Evolutionary conservation across 2,113 vertebrate genomes (phyloP).

Genomic region (Sula dactylatra): DNA sequence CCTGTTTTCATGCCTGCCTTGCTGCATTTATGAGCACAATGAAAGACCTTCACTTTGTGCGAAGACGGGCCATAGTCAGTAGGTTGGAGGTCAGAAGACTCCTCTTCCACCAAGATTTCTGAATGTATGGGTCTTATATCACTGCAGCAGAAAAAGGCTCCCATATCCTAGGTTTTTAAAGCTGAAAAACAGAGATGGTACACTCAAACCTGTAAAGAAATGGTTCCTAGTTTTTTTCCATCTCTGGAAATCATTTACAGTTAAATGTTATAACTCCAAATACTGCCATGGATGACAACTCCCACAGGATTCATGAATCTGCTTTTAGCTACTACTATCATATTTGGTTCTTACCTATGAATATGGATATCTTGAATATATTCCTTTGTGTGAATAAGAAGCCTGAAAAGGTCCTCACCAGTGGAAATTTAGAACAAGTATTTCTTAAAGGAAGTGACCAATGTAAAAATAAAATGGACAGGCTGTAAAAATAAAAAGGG

Average conservation of each 20-base stretch:
- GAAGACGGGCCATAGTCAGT: not conserved
- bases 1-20: not conserved
- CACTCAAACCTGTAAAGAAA: not conserved
- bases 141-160: rapidly evolving
- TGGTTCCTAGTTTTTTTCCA: rapidly evolving
- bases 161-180: not conserved
- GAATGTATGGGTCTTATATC: not conserved
- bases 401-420: not conserved
- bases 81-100: not conserved
- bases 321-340: not conserved
- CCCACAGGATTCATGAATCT: not conserved
- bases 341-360: not conserved
- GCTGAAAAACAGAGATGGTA: not conserved
- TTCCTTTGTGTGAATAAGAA: not conserved
- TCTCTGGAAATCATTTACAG: not conserved
- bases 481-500: not conserved
- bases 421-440: not conserved
- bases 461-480: not conserved
- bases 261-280: not conserved
- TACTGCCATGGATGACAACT: not conserved
- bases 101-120: not conserved
- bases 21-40: not conserved
- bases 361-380: not conserved
- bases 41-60: not conserved
- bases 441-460: not conserved